Conservation (phyloP, 2,888 invertebrate species). For the Tyria jacobaeae region DNA sequence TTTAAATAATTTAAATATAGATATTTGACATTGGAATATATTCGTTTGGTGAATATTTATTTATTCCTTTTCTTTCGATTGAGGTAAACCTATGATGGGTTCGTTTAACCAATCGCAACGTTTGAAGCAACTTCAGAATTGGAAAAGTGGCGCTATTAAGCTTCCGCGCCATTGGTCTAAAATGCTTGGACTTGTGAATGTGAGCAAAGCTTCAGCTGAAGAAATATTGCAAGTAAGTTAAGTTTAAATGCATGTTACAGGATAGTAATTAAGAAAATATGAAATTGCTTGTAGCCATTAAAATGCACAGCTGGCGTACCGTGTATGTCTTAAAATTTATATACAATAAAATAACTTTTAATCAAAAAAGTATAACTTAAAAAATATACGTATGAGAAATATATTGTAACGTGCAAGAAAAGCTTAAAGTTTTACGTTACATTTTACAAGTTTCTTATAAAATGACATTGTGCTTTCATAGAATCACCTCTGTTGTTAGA, state of each 20-base stretch:
- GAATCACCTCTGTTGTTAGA: no score
- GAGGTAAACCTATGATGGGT: constrained; percentile 50
- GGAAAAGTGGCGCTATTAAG: constrained; percentile 71
- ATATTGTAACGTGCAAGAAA: no score
- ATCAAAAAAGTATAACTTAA: no score
- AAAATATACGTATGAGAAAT: no score
- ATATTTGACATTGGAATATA: neutral
- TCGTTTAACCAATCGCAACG: constrained; percentile 59
- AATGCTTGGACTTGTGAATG: constrained; percentile 66
- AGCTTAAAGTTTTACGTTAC: no score
- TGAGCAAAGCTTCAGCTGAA: constrained; percentile 62
- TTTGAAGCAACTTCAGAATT: constrained; percentile 64
- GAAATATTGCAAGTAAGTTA: constrained; percentile 72
- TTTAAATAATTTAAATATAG: constrained; percentile 13
- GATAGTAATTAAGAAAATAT: neutral
- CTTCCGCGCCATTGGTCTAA: constrained; percentile 75
- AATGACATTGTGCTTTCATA: no score
- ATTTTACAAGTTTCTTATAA: no score
- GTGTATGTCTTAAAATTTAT: no score
- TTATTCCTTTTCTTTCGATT: constrained; percentile 10
- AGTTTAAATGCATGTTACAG: neutral
- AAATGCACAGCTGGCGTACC: neutral
- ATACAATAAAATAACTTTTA: no score
- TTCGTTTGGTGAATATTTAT: constrained; percentile 11
- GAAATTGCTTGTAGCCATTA: neutral